Conservation (phyloP, 35 echinoderm and acorn worm species). For the Chiridota heheva region DNA sequence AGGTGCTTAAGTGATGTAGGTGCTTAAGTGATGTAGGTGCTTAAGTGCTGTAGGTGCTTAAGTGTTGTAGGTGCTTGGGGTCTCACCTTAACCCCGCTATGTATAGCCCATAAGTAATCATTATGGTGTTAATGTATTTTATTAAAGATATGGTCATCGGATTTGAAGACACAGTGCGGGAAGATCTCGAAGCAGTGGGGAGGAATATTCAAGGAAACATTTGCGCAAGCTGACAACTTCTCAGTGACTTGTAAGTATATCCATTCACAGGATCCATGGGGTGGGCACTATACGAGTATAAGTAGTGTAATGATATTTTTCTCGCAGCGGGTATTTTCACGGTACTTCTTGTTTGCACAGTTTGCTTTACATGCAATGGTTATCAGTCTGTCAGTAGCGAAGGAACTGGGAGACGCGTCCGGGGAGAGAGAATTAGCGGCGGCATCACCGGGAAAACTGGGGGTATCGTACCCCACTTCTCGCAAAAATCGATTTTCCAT, state of each 20-base stretch:
- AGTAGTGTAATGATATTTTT: no score
- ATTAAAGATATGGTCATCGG: slow-evolving; percentile 24
- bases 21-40: neutral
- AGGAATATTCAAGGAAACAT: slow-evolving; percentile 45
- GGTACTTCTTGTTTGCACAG: no score
- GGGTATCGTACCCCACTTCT: no score
- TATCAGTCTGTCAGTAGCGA: no score
- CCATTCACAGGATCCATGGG: no score
- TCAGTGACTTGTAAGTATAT: slow-evolving; percentile 45
- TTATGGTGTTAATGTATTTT: neutral
- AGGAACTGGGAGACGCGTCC: no score
- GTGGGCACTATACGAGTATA: no score
- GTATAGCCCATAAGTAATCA: neutral
- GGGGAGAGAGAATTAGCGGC: no score
- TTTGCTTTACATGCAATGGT: no score
- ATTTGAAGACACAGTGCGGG: slow-evolving; percentile 38
- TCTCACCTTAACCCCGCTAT: neutral
- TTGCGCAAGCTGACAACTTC: slow-evolving; percentile 68
- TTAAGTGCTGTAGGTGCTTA: neutral
- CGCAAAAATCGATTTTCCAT: no score
- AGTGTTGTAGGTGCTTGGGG: neutral
- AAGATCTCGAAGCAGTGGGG: slow-evolving; percentile 71
- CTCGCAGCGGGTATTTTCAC: no score
- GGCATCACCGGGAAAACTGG: no score
- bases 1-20: neutral